Evolutionary conservation across 2,797 vertebrate species (phyloP), one percentile per base, ranked within the genome.

Genomic region (Pempheris klunzingeri): DNA sequence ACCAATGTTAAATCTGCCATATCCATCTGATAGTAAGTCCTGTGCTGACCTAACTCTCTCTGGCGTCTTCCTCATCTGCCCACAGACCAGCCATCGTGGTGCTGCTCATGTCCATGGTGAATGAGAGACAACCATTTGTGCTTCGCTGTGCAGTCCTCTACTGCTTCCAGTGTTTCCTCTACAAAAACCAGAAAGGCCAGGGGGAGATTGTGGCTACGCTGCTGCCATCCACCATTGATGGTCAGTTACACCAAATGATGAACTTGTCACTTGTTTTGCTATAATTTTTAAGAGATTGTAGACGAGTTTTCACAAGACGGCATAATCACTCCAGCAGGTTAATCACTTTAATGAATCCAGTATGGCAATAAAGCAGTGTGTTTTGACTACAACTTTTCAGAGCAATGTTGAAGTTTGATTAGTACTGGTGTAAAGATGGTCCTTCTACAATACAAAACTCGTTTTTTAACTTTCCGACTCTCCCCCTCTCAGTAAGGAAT

Each of bases 61-160:
- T 70, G 12, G 69, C 39, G 15, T 67, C 18, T 26, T 57, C 46
- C 14, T 71, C 26, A 2, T 67, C 41, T 32, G 15, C 52, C 32
- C 28, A 2, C 52, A 99, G 98, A 79, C 98, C 98, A 1, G 98
- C 98, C 0, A 99, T 99, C 1, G 98, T 99, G 8, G 98, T 99
- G 7, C 94, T 99, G 18, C 96, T 99, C 65, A 98, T 99, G 98
- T 99, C 98, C 83, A 99, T 99, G 98, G 98, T 99, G 14, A 99
- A 99, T 0, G 98, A 99, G 87, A 94, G 98, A 69, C 98, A 99
- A 85, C 98, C 98, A 0, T 99, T 99, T 17, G 98, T 99, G 41
- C 94, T 99, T 7, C 97, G 98, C 46, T 99, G 98, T 55, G 98
- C 98, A 0, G 98, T 99, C 53, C 97, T 99, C 60, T 99, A 99